These are phyloP conservation scores for Myocastor coypus DNA, from an alignment of 2,113 vertebrate species.

Conservation along the genomic window DNA sequence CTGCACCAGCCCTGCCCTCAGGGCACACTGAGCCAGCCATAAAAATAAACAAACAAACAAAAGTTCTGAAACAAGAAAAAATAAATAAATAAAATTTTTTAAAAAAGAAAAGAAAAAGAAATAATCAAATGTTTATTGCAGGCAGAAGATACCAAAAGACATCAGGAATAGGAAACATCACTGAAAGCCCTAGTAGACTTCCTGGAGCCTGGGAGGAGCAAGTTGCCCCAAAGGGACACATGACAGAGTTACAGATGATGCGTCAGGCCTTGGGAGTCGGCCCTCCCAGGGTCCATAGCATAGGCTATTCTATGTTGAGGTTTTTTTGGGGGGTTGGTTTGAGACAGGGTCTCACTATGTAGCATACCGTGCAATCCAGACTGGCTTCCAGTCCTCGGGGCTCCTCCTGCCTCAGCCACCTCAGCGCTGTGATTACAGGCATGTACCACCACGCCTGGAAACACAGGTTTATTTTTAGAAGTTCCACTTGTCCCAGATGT, in stretches of 20 bases:
- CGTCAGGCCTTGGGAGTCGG: background rate
- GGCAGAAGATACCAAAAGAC: background rate
- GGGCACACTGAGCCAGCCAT: too few species aligned
- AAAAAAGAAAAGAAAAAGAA: background rate
- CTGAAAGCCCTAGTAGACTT: conserved; percentile 32
- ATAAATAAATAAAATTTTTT: too few species aligned
- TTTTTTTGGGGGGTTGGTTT: too few species aligned
- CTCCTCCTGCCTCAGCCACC: too few species aligned
- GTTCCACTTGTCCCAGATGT: background rate
- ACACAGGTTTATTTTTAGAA: background rate
- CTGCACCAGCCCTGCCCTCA: too few species aligned
- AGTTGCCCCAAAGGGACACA: background rate
- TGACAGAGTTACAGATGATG: conserved; percentile 33
- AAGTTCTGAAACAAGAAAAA: too few species aligned
- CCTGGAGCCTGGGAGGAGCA: background rate
- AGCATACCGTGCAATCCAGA: too few species aligned
- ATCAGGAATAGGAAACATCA: background rate
- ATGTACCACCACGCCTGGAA: background rate
- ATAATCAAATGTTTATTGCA: background rate
- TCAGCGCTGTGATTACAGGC: background rate
- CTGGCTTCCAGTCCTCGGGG: too few species aligned
- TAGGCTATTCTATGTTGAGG: too few species aligned
- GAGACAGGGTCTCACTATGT: too few species aligned
- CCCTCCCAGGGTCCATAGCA: background rate
- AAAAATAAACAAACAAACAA: too few species aligned